Conservation (phyloP, 1,140 invertebrate species). For the Lucilia sericata region DNA sequence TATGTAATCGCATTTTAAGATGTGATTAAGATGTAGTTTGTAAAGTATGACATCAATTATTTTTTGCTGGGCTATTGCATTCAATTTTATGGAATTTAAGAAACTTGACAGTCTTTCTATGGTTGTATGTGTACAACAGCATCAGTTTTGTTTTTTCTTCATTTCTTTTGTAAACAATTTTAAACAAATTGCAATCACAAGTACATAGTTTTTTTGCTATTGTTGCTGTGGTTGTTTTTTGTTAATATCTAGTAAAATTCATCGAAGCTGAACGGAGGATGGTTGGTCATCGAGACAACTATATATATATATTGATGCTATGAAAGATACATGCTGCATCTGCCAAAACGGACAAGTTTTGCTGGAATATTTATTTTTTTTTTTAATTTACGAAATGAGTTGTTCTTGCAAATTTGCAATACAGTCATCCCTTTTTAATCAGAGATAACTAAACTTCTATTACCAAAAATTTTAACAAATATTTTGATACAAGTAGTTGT, state of each 20-base stretch:
- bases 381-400: background rate
- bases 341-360: background rate
- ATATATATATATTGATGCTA: background rate
- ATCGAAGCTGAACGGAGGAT: constrained; percentile 10
- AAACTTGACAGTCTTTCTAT: background rate
- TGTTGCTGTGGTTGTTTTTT: background rate
- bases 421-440: background rate
- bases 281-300: background rate
- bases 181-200: constrained; percentile 19
- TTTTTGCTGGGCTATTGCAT: no score
- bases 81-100: background rate
- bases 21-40: no score
- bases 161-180: constrained; percentile 1
- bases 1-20: no score
- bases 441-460: no score
- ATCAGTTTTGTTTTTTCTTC: background rate
- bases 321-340: background rate
- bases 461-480: background rate
- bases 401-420: background rate
- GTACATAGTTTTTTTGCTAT: background rate
- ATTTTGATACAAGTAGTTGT: no score
- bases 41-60: no score
- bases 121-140: background rate
- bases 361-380: background rate
- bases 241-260: background rate